Percentiles rank a stretch among this genome's conserved stretches.
Evolutionary conservation across 2,113 vertebrate species (phyloP).

Genomic region (Opisthocomus hoazin): DNA sequence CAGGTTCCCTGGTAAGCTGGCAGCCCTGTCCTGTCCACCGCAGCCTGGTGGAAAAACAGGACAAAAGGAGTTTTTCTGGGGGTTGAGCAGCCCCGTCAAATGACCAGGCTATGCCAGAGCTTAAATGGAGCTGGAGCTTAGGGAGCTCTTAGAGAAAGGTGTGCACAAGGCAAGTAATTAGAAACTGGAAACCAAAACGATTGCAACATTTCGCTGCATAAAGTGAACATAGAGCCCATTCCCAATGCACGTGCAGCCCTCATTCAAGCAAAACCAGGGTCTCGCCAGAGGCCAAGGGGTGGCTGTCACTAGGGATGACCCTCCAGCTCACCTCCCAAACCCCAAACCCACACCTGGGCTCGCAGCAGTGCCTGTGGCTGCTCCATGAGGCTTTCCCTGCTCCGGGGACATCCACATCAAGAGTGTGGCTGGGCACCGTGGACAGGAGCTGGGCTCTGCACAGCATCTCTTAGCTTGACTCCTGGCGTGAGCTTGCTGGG

Average conservation of each 20-base stretch:
- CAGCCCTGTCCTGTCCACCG: background rate
- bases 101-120: background rate
- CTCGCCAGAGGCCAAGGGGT: background rate
- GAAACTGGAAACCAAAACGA: background rate
- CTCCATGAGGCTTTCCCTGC: background rate
- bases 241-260: background rate
- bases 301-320: background rate
- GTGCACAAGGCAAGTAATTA: background rate
- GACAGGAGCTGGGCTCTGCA: background rate
- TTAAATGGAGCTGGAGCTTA: too few relatives aligned
- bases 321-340: background rate
- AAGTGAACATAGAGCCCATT: background rate
- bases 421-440: fast-evolving
- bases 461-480: background rate
- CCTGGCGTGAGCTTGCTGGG: background rate
- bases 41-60: background rate
- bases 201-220: background rate
- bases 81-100: background rate
- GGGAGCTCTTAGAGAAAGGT: background rate
- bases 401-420: background rate
- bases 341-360: background rate
- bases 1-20: background rate
- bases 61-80: background rate
- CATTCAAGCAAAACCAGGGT: background rate
- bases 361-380: background rate